Conservation (phyloP, 2,888 invertebrate genomes). For the Drosophila parthenogenetica region DNA sequence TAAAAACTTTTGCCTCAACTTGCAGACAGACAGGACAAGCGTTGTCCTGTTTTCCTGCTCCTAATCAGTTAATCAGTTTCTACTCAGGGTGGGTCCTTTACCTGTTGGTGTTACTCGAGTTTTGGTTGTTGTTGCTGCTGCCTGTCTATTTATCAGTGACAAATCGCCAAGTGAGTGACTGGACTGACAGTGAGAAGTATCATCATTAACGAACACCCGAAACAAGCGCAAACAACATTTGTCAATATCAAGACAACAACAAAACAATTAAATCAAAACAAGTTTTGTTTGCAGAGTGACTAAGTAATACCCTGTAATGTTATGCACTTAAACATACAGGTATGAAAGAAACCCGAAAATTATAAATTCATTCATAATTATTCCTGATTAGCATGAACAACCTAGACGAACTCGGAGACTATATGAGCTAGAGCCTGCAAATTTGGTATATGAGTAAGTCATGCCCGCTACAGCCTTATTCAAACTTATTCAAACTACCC, state of each 20-base stretch:
- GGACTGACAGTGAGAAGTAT: constrained; percentile 69
- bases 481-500: constrained; percentile 1
- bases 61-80: constrained; percentile 22
- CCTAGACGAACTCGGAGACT: too few relatives aligned
- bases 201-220: constrained; percentile 67
- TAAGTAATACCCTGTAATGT: constrained; percentile 8
- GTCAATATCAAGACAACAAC: constrained; percentile 59
- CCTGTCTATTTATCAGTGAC: constrained; percentile 64
- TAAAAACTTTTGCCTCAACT: constrained; percentile 20
- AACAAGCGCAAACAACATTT: constrained; percentile 54
- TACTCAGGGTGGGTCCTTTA: constrained; percentile 22
- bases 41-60: neutral
- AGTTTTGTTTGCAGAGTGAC: neutral
- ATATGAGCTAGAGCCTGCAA: too few relatives aligned
- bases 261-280: constrained; percentile 15
- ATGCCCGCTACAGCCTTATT: too few relatives aligned
- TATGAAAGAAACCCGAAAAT: too few relatives aligned
- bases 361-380: too few relatives aligned
- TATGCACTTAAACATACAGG: too few relatives aligned
- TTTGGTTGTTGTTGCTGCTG: constrained; percentile 20
- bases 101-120: constrained; percentile 36
- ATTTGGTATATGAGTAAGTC: too few relatives aligned
- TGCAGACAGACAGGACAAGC: neutral
- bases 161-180: constrained; percentile 64
- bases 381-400: too few relatives aligned